A percentile compares a stretch with the other conserved stretches of the same genome.
phyloP scores from a whole-genome alignment of 2,113 vertebrate genomes.

The Lepus europaeus region DNA sequence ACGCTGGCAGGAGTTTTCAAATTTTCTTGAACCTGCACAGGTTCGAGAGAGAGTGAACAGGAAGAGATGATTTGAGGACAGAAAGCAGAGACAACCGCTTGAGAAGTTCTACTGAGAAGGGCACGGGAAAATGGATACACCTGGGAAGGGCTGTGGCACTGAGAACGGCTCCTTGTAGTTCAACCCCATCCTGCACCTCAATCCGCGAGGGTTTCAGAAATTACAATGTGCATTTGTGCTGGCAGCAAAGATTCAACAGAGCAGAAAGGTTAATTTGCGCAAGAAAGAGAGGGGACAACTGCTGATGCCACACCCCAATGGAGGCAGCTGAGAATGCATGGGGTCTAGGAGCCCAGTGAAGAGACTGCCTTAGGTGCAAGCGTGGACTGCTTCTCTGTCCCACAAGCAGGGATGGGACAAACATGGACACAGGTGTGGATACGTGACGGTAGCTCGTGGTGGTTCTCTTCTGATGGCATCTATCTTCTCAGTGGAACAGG shows the following conservation, averaged over 20 bases:
- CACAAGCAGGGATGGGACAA: not conserved
- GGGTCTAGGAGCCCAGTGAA: not conserved
- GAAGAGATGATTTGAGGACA: not conserved
- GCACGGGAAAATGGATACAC: not conserved
- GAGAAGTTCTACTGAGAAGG: not conserved
- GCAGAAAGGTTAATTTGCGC: not conserved
- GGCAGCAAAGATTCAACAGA: not conserved
- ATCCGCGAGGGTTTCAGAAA: not conserved
- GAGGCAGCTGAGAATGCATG: rapidly evolving
- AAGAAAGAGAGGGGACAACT: not conserved
- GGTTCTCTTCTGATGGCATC: not conserved
- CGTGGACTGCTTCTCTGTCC: not conserved
- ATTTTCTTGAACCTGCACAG: not conserved
- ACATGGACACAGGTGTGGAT: not conserved
- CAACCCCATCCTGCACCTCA: not conserved
- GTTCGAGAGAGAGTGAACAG: not conserved
- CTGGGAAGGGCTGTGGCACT: not conserved
- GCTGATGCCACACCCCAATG: not conserved
- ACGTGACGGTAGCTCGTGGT: not conserved
- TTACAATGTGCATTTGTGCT: not conserved
- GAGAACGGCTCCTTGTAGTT: not conserved
- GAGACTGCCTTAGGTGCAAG: not conserved
- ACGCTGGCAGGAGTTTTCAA: not conserved
- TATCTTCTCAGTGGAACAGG: not conserved
- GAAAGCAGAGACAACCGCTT: not conserved